A percentile compares a stretch with the other conserved stretches of the same genome.
These are phyloP conservation scores for Bradysia coprophila DNA, from an alignment of 1,140 invertebrate genomes.

Conservation along the genomic window DNA sequence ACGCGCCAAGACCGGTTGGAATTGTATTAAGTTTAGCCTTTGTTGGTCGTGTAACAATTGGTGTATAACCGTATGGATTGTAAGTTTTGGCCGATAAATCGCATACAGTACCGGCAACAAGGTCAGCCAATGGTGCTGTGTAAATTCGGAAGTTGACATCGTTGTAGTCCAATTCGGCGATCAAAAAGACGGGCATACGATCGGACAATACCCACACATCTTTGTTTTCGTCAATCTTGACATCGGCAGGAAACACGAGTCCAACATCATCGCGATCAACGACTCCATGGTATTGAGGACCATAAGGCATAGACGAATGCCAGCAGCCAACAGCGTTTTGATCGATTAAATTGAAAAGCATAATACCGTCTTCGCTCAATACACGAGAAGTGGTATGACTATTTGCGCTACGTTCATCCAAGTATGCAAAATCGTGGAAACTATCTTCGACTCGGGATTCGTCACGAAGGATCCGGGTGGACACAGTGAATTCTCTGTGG, in stretches of 20 bases:
- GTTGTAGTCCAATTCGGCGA: constrained; percentile 47
- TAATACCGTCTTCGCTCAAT: constrained; percentile 50
- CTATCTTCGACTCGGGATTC: constrained; percentile 40
- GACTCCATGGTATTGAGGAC: constrained; percentile 43
- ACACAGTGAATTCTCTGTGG: constrained; percentile 54
- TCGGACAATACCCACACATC: constrained; percentile 64
- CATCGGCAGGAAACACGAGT: constrained; percentile 56
- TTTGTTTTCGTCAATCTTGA: constrained; percentile 46
- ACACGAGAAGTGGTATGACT: constrained; percentile 49
- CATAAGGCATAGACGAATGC: constrained; percentile 44
- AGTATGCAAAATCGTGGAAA: constrained; percentile 48
- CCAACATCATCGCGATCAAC: constrained; percentile 53
- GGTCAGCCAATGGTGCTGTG: constrained; percentile 37
- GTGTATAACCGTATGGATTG: background rate
- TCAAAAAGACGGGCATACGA: constrained; percentile 55
- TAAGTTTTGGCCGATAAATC: constrained; percentile 25
- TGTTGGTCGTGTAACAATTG: constrained; percentile 5
- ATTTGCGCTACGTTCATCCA: constrained; percentile 39
- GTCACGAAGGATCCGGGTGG: constrained; percentile 47
- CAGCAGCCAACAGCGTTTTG: constrained; percentile 65
- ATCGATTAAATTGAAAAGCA: constrained; percentile 58
- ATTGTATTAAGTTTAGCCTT: constrained; percentile 11
- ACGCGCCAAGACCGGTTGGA: constrained; percentile 7
- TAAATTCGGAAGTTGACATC: constrained; percentile 63
- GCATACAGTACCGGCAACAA: constrained; percentile 51